Evolutionary conservation across 2,888 invertebrate genomes (phyloP).

Genomic region (Hydriomena furcata): DNA sequence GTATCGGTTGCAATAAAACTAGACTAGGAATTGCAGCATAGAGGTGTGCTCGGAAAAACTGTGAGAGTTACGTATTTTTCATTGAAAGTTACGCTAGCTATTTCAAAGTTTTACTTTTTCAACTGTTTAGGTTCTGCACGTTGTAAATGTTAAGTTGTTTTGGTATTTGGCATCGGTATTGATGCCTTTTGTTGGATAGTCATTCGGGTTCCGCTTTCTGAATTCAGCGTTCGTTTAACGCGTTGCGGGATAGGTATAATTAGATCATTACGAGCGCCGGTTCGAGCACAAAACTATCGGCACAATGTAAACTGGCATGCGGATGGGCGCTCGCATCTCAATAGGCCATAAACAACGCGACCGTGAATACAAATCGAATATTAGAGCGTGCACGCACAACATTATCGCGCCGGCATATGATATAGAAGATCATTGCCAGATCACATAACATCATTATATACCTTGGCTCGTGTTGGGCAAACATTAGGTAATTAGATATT

Average conservation of each 20-base stretch:
- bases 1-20: conserved; percentile 26
- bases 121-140: conserved; percentile 19
- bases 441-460: conserved; percentile 49
- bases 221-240: conserved; percentile 25
- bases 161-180: conserved; percentile 20
- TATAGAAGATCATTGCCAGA: conserved; percentile 55
- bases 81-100: conserved; percentile 24
- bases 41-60: conserved; percentile 22
- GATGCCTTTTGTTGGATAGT: conserved; percentile 16
- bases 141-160: conserved; percentile 20
- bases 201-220: conserved; percentile 21
- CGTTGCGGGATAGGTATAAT: conserved; percentile 45
- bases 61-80: conserved; percentile 27
- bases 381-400: conserved; percentile 68
- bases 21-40: conserved; percentile 16
- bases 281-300: conserved; percentile 66
- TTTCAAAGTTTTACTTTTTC: conserved; percentile 23
- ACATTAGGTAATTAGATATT: conserved; percentile 46
- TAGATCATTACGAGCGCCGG: conserved; percentile 53
- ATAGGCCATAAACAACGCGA: conserved; percentile 78
- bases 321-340: conserved; percentile 73
- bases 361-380: conserved; percentile 80
- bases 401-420: conserved; percentile 60
- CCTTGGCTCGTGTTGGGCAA: conserved; percentile 44
- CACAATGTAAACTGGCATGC: conserved; percentile 70